Base-by-base conservation (phyloP, 2,888 invertebrate genomes). In the Onchidella celtica region DNA sequence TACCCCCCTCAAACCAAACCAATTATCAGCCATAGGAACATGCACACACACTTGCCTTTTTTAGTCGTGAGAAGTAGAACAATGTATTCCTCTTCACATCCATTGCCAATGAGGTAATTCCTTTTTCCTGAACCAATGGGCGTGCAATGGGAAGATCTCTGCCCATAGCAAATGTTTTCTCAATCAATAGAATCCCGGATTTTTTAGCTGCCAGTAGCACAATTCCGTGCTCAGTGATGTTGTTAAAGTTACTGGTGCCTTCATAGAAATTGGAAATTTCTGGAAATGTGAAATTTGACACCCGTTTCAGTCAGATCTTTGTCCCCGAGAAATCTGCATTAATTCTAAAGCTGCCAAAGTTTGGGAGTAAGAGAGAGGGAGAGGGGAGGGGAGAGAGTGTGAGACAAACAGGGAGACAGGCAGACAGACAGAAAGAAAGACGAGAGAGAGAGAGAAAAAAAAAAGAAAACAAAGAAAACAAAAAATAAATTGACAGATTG, bases 141-240 rank as follows among this genome's bases (percentile, higher is more conserved):
- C 65, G 32, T 24, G 57, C 36, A 21, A 34, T 9, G 0, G 36
- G 17, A 4, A 3, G 66, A 3, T 29, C 14, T 3, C 17, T 11
- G n/a, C 66, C 57, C 79, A 80, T 80, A 32, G 74, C 9, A 32
- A 80, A 80, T 17, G 79, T 80, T 11, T 66, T 73, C n/a, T 40
- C 47, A 4, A 32, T 38, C 3, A 36, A 66, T 6, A 65, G 38
- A 38, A 80, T 65, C 27, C 79, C 79, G 6, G 34, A 14, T 21
- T 55, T 55, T 21, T 55, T 59, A 0, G 79, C 55, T 2, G 73
- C 66, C 66, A 80, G 29, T 11, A 80, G 21, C 4, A 80, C 36
- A 3, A 66, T 57, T 6, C 79, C 79, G 17, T 59, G 38, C 14
- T 59, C 59, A 3, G 73, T 59, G 59, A 59, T 73, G 38, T 73